A percentile compares a stretch with the other conserved stretches of the same genome.
Evolutionary conservation across 2,888 invertebrate species (phyloP).

Genomic region (Bedellia somnulentella): DNA sequence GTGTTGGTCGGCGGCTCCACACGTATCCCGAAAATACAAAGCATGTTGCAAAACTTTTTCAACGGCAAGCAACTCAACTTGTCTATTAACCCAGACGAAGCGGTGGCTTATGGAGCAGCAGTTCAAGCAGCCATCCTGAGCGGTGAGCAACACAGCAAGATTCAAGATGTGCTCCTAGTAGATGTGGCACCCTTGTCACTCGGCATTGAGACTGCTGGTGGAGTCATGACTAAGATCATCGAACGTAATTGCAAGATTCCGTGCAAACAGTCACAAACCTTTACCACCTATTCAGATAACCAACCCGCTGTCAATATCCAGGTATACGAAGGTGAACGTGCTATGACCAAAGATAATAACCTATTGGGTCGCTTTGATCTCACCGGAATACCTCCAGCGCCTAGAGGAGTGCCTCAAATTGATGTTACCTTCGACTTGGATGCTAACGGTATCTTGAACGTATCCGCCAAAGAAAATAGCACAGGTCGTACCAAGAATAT

Average conservation of each 20-base stretch:
- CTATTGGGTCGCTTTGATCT: constrained; percentile 65
- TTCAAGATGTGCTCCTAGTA: constrained; percentile 67
- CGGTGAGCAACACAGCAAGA: constrained; percentile 73
- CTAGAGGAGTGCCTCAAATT: constrained; percentile 68
- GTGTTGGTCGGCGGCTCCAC: constrained; percentile 85
- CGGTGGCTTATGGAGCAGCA: constrained; percentile 78
- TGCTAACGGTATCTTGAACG: constrained; percentile 80
- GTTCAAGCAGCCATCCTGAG: constrained; percentile 73
- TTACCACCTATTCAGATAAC: constrained; percentile 81
- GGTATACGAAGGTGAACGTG: constrained; percentile 77
- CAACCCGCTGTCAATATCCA: constrained; percentile 75
- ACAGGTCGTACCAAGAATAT: constrained; percentile 73
- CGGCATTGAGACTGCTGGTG: constrained; percentile 78
- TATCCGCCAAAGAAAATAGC: constrained; percentile 74
- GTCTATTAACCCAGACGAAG: constrained; percentile 80
- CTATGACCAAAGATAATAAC: constrained; percentile 81
- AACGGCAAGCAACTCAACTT: constrained; percentile 71
- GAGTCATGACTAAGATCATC: constrained; percentile 76
- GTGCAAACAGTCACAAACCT: constrained; percentile 70
- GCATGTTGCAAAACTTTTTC: constrained; percentile 74
- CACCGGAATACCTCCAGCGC: constrained; percentile 70
- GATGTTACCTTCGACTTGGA: constrained; percentile 76
- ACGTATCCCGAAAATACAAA: constrained; percentile 79
- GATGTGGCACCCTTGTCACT: constrained; percentile 67
- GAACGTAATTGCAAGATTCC: constrained; percentile 73